phyloP scores from a whole-genome alignment of 2,113 vertebrate genomes.

The Nannobrachium achirus region DNA sequence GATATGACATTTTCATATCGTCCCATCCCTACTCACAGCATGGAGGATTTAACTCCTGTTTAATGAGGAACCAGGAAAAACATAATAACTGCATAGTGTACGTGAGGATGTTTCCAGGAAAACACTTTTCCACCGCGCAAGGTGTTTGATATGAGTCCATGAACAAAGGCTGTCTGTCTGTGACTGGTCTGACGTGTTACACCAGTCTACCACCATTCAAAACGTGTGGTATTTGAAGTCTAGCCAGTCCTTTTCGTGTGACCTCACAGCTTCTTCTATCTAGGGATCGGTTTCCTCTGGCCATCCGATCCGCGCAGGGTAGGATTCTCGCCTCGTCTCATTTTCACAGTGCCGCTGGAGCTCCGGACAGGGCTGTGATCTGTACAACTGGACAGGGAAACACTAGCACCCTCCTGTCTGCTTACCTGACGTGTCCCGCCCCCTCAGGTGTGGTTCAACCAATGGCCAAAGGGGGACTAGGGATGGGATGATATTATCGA shows the following conservation, averaged over 20 bases:
- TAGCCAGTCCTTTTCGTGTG: not conserved
- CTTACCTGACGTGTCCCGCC: not conserved
- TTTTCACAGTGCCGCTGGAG: not conserved
- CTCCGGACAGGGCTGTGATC: too few species aligned
- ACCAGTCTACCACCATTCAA: constrained; percentile 10
- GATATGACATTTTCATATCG: too few species aligned
- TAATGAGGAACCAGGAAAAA: not conserved
- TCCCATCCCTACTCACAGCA: not conserved
- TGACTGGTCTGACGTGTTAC: not conserved
- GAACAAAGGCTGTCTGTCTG: not conserved
- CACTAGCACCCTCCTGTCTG: not conserved
- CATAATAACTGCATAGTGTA: not conserved
- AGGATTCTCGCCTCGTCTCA: not conserved
- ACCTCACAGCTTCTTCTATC: not conserved
- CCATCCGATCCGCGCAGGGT: not conserved
- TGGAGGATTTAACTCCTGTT: not conserved
- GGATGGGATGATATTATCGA: too few species aligned
- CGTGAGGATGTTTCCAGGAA: not conserved
- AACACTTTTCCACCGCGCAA: not conserved
- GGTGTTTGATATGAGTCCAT: not conserved
- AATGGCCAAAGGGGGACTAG: not conserved
- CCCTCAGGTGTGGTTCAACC: not conserved
- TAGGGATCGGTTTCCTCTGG: not conserved
- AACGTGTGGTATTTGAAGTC: not conserved
- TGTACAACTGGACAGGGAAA: constrained; percentile 4